Evolutionary conservation across 2,797 vertebrate genomes (phyloP).

Genomic region (Telmatherina bonti): DNA sequence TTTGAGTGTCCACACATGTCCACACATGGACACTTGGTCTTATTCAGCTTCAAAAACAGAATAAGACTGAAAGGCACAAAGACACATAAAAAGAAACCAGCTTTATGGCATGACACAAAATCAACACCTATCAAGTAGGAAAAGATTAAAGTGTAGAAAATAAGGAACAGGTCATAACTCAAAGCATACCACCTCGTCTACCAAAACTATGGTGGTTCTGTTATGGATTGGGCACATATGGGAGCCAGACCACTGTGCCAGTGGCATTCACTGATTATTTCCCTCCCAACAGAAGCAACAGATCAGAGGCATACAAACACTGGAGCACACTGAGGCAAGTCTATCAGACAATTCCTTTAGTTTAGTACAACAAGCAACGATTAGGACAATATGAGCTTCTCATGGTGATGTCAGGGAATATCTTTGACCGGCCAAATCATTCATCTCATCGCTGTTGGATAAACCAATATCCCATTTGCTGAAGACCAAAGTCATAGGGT

Average conservation of each 20-base stretch:
- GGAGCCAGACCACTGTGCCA: background rate
- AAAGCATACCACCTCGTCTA: background rate
- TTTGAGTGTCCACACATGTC: no score
- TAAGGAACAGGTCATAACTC: background rate
- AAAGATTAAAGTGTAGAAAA: background rate
- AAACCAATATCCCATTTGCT: background rate
- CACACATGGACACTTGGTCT: no score
- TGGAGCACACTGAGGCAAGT: background rate
- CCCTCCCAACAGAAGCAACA: background rate
- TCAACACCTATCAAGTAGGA: background rate
- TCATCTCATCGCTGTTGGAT: background rate
- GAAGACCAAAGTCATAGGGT: background rate
- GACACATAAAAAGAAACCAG: background rate
- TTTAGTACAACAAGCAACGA: background rate
- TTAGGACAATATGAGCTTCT: background rate
- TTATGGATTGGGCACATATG: conserved; percentile 3
- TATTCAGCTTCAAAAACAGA: background rate
- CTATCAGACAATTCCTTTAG: background rate
- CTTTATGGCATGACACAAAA: background rate
- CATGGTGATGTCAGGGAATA: background rate
- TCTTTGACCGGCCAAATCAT: background rate
- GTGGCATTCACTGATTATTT: background rate
- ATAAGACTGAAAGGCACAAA: background rate
- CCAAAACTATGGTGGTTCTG: background rate
- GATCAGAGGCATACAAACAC: background rate